Base-by-base conservation (phyloP, 1,140 invertebrate genomes). In the Drosophila nebulosa region DNA sequence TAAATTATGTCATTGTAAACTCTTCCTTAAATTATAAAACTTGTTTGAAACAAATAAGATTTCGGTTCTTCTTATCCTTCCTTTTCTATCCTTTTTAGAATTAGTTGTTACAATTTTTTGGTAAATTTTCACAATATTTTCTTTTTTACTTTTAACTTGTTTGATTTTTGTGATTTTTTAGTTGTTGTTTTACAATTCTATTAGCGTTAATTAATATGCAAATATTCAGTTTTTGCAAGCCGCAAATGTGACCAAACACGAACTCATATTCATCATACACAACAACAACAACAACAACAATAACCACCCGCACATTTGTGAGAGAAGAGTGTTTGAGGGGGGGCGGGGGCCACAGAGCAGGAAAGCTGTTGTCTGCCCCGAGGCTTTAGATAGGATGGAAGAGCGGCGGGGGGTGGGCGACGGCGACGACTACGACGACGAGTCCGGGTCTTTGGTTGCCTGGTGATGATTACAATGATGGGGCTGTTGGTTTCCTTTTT, bases 381-480 rank as follows among this genome's bases (percentile, higher is more conserved):
- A 36, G 60, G 39, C 39, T 46, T 21, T 21, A 46, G 39, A 9
- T 21, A 18, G 18, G 16, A 10, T 2, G 6, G 39, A 9, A 16
- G 5, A 6, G 10, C 4, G 26, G 5, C 0, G 9, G 30, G 30
- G 30, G 10, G 9, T n/a, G n/a, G n/a, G n/a, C n/a, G n/a, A n/a
- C n/a, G n/a, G n/a, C n/a, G 9, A 46, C 9, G 16, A 46, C 7
- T 14, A 21, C 39, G 39, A 21, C 39, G 39, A 46, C 16, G 39
- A 46, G n/a, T 46, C 39, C 16, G 39, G 39, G 39, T 46, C 67
- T 75, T 78, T 65, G 63, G 69, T 75, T 84, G 63, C 64, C 81
- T 86, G 83, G 83, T 86, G 83, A 86, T 86, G 83, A 86, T 86
- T 86, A 88, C 83, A 88, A 83, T 86, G 83, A 86, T 86, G 83